These are phyloP conservation scores for Cecidostiba fungosa DNA, from an alignment of 2,888 invertebrate species.

Conservation along the genomic window DNA sequence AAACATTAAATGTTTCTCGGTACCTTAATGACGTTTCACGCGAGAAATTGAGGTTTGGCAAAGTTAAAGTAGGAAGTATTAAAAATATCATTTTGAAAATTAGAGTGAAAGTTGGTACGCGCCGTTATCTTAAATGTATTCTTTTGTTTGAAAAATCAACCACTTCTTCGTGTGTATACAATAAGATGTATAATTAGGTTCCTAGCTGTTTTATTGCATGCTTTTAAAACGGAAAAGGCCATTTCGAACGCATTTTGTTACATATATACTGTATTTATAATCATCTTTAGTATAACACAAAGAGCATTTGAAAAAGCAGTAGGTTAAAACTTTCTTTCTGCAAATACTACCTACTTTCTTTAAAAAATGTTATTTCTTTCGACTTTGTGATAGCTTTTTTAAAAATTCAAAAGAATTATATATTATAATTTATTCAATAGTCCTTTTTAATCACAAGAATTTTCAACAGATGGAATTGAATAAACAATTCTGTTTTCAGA, in stretches of 20 bases:
- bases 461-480: not conserved
- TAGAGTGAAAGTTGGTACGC: not conserved
- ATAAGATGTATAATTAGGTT: not conserved
- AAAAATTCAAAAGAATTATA: no score
- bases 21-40: not conserved
- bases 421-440: no score
- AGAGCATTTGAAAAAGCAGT: not conserved
- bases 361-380: not conserved
- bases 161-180: not conserved
- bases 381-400: no score
- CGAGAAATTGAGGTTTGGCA: not conserved
- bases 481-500: constrained; percentile 66
- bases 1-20: not conserved
- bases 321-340: not conserved
- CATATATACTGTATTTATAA: not conserved
- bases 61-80: not conserved
- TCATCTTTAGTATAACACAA: not conserved
- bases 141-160: not conserved
- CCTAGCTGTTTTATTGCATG: not conserved
- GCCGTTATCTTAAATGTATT: not conserved
- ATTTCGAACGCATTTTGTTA: not conserved
- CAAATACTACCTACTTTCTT: not conserved
- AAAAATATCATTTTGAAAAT: not conserved
- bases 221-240: not conserved
- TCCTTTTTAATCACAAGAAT: no score